Conservation (phyloP, 2,888 invertebrate species). For the Limulus polyphemus region DNA sequence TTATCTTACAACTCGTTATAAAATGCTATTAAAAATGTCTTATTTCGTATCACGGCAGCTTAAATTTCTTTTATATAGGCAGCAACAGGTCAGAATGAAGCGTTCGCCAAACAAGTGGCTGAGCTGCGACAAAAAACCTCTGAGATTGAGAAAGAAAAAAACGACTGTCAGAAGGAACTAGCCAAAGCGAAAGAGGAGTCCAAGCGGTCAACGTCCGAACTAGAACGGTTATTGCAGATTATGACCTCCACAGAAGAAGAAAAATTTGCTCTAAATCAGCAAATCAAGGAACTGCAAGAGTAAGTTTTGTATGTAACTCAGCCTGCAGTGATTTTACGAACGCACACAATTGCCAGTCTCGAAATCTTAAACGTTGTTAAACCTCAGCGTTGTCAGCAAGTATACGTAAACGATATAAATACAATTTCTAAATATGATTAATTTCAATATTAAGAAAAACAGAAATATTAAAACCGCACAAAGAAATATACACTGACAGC, state of each 20-base stretch:
- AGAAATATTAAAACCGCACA: too few relatives aligned
- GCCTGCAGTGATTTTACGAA: too few relatives aligned
- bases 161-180: conserved; percentile 41
- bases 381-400: too few relatives aligned
- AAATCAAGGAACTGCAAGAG: conserved; percentile 85
- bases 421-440: background rate
- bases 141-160: conserved; percentile 29
- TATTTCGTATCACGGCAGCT: background rate
- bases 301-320: conserved; percentile 41
- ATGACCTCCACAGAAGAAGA: conserved; percentile 90
- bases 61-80: conserved; percentile 27
- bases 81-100: conserved; percentile 35
- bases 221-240: conserved; percentile 70
- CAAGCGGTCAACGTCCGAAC: conserved; percentile 68
- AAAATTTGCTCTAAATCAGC: conserved; percentile 80
- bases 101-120: conserved; percentile 26
- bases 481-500: too few relatives aligned
- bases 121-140: conserved; percentile 29
- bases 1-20: too few relatives aligned
- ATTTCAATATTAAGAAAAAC: background rate
- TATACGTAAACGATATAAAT: too few relatives aligned
- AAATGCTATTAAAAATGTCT: too few relatives aligned
- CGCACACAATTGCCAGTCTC: too few relatives aligned
- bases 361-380: too few relatives aligned
- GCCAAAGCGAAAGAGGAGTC: conserved; percentile 66